Evolutionary conservation across 2,113 vertebrate genomes (phyloP), one percentile per base, ranked within the genome.

Genomic region (Clarias gariepinus): DNA sequence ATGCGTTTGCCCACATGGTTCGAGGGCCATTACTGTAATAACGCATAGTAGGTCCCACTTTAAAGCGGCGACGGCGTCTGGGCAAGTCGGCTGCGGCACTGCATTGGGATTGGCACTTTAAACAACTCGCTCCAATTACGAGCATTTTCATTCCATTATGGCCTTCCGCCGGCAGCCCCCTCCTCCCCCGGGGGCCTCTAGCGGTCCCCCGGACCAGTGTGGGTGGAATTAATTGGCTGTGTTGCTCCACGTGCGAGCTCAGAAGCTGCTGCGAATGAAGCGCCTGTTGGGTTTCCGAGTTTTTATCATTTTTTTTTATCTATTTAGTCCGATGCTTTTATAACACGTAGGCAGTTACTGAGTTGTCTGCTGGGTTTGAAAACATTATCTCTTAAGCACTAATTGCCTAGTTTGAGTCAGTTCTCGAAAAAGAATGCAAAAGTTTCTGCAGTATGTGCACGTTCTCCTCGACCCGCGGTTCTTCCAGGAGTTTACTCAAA

Each of bases 61-160:
- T 88, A 82, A 90, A 90, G 63, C 76, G 18, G 58, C 83, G 68
- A 66, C 55, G 76, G 76, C 66, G 77, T 58, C 82, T 71, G 61
- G 68, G 57, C 85, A 82, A 89, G 73, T 71, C 80, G 83, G 82
- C 88, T 74, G 77, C 66, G 5, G 36, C 85, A 58, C 83, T 60
- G 60, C 64, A 58, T 52, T 66, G 86, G 83, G 78, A 88, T 63
- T 85, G 81, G 83, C 85, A 90, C 83, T 90, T 89, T 89, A 90
- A 90, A 91, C 87, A 88, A 88, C 89, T 87, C 85, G 73, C 60
- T 85, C 88, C 89, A 91, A 89, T 89, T 90, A 89, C 68, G 74
- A 84, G 53, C 60, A 76, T 84, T 88, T 88, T 87, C 88, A 88
- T 87, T 91, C 87, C 87, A 90, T 89, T 87, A 84, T 60, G 47